phyloP scores from a whole-genome alignment of 2,888 invertebrate species.

The Amblyteles armatorius region DNA sequence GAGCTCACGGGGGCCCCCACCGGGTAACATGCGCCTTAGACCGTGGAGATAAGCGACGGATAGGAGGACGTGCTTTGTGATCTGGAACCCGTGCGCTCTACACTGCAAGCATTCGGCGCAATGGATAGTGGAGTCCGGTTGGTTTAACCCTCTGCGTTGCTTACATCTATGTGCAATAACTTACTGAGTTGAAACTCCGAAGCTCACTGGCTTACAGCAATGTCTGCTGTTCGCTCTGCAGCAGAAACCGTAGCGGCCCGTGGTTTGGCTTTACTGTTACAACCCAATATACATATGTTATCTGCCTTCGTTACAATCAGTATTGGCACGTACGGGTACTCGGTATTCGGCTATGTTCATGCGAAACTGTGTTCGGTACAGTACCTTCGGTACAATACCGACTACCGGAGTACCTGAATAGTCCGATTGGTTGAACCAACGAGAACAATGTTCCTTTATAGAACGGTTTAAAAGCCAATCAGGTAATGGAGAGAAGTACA shows the following conservation, averaged over 20 bases:
- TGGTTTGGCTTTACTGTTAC: slow-evolving; percentile 8
- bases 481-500: not conserved
- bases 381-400: not conserved
- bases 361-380: not conserved
- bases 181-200: slow-evolving; percentile 14
- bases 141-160: slow-evolving; percentile 16
- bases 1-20: slow-evolving; percentile 38
- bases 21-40: slow-evolving; percentile 77
- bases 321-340: not conserved
- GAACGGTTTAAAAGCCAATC: not conserved
- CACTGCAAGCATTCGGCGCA: slow-evolving; percentile 19
- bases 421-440: not conserved
- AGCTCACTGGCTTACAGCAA: slow-evolving; percentile 5
- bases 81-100: slow-evolving; percentile 76
- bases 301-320: not conserved
- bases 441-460: not conserved
- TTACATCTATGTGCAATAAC: slow-evolving; percentile 24
- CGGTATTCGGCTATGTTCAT: slow-evolving; percentile 3
- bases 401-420: not conserved
- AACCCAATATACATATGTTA: slow-evolving; percentile 8
- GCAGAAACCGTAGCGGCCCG: not conserved
- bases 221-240: slow-evolving; percentile 1
- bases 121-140: slow-evolving; percentile 8
- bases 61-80: slow-evolving; percentile 80
- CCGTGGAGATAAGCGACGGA: slow-evolving; percentile 80